phyloP scores from a whole-genome alignment of 2,797 vertebrate species.

The Lophotriccus pileatus region DNA sequence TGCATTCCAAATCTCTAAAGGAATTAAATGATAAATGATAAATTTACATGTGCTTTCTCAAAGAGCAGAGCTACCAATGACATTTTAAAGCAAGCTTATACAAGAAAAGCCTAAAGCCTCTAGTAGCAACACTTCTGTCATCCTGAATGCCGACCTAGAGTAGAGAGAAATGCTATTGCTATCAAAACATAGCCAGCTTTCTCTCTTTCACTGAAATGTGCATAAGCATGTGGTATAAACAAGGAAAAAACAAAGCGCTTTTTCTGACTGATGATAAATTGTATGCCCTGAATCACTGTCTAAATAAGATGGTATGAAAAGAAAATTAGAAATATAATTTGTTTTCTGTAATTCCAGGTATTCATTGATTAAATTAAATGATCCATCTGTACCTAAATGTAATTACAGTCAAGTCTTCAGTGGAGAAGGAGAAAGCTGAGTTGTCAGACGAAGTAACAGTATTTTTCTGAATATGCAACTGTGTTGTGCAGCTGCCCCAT shows the following conservation, averaged over 20 bases:
- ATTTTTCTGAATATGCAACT: neutral
- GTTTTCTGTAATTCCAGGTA: neutral
- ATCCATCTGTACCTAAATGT: neutral
- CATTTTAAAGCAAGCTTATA: neutral
- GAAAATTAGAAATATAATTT: neutral
- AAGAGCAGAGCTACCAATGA: neutral
- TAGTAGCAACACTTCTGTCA: neutral
- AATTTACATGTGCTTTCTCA: neutral
- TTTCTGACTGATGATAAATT: neutral
- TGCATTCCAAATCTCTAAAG: neutral
- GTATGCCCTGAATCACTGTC: neutral
- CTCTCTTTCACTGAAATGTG: neutral
- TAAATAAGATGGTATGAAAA: neutral
- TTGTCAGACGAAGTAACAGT: neutral
- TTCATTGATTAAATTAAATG: conserved; percentile 1
- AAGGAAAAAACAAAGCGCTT: neutral
- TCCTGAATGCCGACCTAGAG: neutral
- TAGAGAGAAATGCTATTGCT: neutral
- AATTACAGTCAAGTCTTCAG: neutral
- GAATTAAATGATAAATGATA: neutral
- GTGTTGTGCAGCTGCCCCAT: neutral
- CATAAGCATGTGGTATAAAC: neutral
- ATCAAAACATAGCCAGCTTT: neutral
- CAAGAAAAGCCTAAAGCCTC: neutral
- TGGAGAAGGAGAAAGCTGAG: neutral